Percentiles rank a stretch among this genome's conserved stretches.
phyloP scores from a whole-genome alignment of 2,888 invertebrate genomes.

The Ophonus ardosiacus region DNA sequence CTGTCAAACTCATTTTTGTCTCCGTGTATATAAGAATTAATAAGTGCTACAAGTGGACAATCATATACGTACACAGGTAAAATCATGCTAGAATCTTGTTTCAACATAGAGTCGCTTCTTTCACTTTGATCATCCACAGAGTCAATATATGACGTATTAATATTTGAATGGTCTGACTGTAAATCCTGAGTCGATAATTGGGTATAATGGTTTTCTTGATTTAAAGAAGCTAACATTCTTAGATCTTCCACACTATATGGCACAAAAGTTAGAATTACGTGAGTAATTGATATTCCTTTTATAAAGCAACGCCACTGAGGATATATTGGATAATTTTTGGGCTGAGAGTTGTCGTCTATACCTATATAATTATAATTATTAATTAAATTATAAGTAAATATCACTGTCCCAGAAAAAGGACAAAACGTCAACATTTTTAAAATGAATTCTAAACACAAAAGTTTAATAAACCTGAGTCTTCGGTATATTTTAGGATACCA shows the following conservation, averaged over 20 bases:
- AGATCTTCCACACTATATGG: conserved; percentile 79
- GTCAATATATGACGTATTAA: conserved; percentile 18
- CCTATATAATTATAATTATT: conserved; percentile 7
- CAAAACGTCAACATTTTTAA: too few species aligned
- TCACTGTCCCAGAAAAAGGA: neutral
- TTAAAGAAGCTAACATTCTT: conserved; percentile 34
- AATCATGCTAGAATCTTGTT: conserved; percentile 68
- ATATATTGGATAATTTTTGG: conserved; percentile 37
- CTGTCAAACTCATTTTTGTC: conserved; percentile 70
- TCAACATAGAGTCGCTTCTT: conserved; percentile 13
- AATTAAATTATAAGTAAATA: neutral
- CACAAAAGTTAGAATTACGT: conserved; percentile 82
- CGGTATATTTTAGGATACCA: too few species aligned
- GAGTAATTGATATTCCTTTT: conserved; percentile 80
- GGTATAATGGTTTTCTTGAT: conserved; percentile 61
- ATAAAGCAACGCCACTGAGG: conserved; percentile 83
- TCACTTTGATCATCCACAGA: conserved; percentile 44
- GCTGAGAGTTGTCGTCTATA: neutral
- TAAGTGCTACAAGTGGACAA: conserved; percentile 80
- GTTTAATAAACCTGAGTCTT: too few species aligned
- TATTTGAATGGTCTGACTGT: conserved; percentile 14
- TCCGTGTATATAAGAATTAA: conserved; percentile 77
- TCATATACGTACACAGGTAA: conserved; percentile 84
- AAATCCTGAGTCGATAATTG: conserved; percentile 16
- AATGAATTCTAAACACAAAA: too few species aligned